Conservation (phyloP, 2,797 vertebrate species). For the Alauda arvensis region DNA sequence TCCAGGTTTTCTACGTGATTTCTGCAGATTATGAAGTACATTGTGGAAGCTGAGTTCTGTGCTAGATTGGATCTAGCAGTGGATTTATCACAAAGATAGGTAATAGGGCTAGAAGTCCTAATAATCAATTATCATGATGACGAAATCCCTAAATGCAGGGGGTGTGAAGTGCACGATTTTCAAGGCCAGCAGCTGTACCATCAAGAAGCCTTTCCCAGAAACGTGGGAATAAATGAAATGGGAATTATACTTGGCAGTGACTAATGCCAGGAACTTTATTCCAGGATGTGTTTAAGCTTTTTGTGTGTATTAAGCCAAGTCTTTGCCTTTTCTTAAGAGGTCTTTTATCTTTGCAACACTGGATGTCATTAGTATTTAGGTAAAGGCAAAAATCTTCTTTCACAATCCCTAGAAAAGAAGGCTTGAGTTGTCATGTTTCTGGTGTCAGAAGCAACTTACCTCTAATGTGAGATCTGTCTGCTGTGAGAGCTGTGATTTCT, state of each 20-base stretch:
- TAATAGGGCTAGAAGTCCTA: neutral
- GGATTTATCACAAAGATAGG: neutral
- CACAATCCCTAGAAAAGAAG: neutral
- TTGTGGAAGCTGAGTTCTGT: neutral
- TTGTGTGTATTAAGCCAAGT: neutral
- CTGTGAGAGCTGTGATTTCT: neutral
- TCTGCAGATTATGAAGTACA: neutral
- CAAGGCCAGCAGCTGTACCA: neutral
- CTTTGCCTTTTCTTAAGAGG: neutral
- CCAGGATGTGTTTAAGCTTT: neutral
- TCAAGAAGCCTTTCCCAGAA: neutral
- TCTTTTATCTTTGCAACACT: neutral
- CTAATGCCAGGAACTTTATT: neutral
- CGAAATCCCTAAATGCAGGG: neutral
- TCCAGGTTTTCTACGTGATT: neutral
- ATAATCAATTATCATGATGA: rapidly evolving
- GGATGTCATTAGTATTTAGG: neutral
- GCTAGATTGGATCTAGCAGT: neutral
- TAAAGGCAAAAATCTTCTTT: neutral
- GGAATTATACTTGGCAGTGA: neutral
- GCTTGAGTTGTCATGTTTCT: neutral
- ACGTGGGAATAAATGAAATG: neutral
- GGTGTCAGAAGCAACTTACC: neutral
- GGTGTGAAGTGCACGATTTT: neutral
- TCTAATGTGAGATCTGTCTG: neutral